These are phyloP conservation scores for Melanotaenia nigrans DNA, from an alignment of 2,797 vertebrate genomes.

Conservation along the genomic window DNA sequence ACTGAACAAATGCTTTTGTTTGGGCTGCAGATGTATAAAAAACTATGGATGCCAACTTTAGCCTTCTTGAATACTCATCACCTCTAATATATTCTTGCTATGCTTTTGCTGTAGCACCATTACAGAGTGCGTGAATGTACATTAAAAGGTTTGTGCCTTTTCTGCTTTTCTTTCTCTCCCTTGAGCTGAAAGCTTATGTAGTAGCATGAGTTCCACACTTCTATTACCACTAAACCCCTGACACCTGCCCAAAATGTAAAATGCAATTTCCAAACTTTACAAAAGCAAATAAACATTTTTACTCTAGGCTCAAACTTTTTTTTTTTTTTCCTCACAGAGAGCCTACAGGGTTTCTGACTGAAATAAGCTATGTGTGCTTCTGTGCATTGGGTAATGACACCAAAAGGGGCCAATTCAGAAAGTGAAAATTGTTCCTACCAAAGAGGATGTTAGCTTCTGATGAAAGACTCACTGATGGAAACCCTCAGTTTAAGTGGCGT, in stretches of 20 bases:
- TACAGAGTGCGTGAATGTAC: neutral
- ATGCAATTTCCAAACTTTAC: slow-evolving; percentile 29
- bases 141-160: slow-evolving; percentile 3
- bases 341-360: slow-evolving; percentile 24
- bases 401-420: slow-evolving; percentile 64
- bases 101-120: slow-evolving; percentile 14
- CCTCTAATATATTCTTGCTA: slow-evolving; percentile 3
- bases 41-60: slow-evolving; percentile 32
- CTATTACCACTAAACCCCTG: neutral
- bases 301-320: slow-evolving; percentile 5
- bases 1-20: slow-evolving; percentile 26
- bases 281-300: slow-evolving; percentile 22
- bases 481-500: slow-evolving; percentile 67
- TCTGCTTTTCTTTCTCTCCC: slow-evolving; percentile 9
- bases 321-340: slow-evolving; percentile 13
- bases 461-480: slow-evolving; percentile 65
- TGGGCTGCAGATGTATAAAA: slow-evolving; percentile 30
- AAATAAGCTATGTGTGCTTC: slow-evolving; percentile 41
- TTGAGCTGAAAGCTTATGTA: slow-evolving; percentile 9
- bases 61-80: slow-evolving; percentile 44
- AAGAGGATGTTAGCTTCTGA: slow-evolving; percentile 59
- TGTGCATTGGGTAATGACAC: slow-evolving; percentile 60
- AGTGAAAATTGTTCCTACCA: slow-evolving; percentile 65
- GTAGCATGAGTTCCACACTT: neutral
- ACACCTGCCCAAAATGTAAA: slow-evolving; percentile 15